These are phyloP conservation scores for Cecropterus lyciades DNA, from an alignment of 1,140 invertebrate genomes.

Conservation along the genomic window DNA sequence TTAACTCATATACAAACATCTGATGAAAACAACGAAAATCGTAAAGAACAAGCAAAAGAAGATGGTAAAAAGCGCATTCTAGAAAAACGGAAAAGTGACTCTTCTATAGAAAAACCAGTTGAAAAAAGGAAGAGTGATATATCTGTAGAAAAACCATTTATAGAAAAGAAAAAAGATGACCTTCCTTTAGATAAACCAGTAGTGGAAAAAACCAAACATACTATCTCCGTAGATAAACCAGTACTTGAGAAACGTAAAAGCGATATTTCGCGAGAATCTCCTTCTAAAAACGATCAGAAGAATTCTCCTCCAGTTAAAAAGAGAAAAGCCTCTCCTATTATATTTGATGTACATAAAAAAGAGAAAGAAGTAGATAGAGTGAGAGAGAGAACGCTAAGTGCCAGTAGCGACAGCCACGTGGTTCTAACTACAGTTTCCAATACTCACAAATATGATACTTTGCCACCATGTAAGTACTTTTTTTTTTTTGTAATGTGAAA, in stretches of 20 bases:
- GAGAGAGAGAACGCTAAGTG: constrained; percentile 66
- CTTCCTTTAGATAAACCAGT: neutral
- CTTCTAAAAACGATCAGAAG: constrained; percentile 11
- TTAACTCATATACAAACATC: constrained; percentile 11
- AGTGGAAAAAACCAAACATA: constrained; percentile 36
- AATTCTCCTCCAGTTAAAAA: constrained; percentile 56
- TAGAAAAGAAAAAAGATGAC: neutral
- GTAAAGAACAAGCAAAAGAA: constrained; percentile 11
- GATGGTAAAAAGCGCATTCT: constrained; percentile 1
- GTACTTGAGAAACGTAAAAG: constrained; percentile 25
- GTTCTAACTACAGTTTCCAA: constrained; percentile 56
- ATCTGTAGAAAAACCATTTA: neutral
- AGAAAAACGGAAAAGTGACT: constrained; percentile 32
- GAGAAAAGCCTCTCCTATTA: constrained; percentile 82
- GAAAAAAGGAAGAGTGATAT: constrained; percentile 1
- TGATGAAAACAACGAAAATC: neutral
- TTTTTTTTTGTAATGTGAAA: no score
- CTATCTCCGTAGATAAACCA: neutral
- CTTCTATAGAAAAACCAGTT: neutral
- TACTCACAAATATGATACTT: constrained; percentile 77
- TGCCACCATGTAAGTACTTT: constrained; percentile 78
- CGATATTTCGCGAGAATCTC: constrained; percentile 9
- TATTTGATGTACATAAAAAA: constrained; percentile 79
- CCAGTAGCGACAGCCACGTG: constrained; percentile 71
- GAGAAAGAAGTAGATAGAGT: constrained; percentile 51